These are phyloP conservation scores for Acromyrmex echinatior DNA, from an alignment of 1,140 invertebrate genomes.

Conservation along the genomic window DNA sequence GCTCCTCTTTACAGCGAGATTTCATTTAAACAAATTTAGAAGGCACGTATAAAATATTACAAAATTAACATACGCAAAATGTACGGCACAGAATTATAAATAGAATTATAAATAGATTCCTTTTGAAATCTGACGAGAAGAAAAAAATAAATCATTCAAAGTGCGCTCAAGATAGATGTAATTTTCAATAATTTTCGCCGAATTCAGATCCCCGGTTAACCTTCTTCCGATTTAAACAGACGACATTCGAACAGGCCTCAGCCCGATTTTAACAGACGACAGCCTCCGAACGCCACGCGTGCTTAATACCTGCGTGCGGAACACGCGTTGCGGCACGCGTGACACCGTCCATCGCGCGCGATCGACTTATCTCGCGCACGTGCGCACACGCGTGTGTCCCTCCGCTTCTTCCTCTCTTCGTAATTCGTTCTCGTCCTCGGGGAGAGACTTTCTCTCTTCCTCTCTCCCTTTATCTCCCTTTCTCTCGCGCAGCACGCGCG, in stretches of 20 bases:
- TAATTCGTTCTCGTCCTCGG: background rate
- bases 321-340: slow-evolving; percentile 62
- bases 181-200: background rate
- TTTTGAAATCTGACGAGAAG: background rate
- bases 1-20: too few relatives aligned
- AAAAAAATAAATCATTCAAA: background rate
- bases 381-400: slow-evolving; percentile 47
- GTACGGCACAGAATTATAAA: background rate
- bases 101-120: background rate
- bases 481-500: slow-evolving; percentile 2
- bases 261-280: background rate
- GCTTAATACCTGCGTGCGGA: background rate
- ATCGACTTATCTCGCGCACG: slow-evolving; percentile 69
- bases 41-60: background rate
- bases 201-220: background rate
- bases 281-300: background rate
- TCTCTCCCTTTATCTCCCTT: background rate
- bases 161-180: background rate
- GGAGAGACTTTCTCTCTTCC: background rate
- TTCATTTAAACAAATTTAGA: too few relatives aligned
- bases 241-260: too few relatives aligned
- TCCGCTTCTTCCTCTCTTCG: slow-evolving; percentile 28
- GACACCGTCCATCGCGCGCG: slow-evolving; percentile 63
- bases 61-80: background rate
- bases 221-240: background rate